Evolutionary conservation across 2,113 vertebrate species (phyloP), one percentile per base, ranked within the genome.

Genomic region (Pipa parva): DNA sequence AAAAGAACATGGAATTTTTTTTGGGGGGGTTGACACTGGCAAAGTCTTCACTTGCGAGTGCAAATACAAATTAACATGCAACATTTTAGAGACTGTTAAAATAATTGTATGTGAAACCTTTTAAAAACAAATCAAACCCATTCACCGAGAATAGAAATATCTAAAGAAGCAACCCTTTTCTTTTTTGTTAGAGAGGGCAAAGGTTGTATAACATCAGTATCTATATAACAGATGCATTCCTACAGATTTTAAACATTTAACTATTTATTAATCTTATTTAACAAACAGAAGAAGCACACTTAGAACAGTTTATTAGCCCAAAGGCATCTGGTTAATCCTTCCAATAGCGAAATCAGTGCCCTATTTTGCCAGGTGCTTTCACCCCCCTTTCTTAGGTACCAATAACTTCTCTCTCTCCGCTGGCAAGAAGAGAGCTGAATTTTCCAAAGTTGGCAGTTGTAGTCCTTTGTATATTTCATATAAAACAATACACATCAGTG

Each of bases 71-170:
- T 49, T 48, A 62, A 18, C 42, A 65, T 24, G 10, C 39, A 57
- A 48, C 36, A 49, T 24, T 27, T 37, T 49, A 49, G 56, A 54
- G 65, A 69, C 65, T 69, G 65, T 69, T 69, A 69, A 48, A 29
- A 13, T 36, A 58, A 52, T 52, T 59, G 22, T 36, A 39, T 36
- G 37, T 13, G 28, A 3, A 49, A 7, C 3, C 20, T n/a, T 26
- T 29, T 48, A 31, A 25, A 66, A 26, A 42, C 22, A 36, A 68
- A 42, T 11, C 22, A 68, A 59, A 68, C 28, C 36, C 24, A 60
- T 22, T 37, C 48, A 15, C 20, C 12, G 54, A 52, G 7, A 7
- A 69, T 31, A 59, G 27, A n/a, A 15, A 51, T 24, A 31, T 26
- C 31, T 17, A 13, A 22, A 17, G 17, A 67, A 29, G n/a, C 28